phyloP scores from a whole-genome alignment of 2,113 vertebrate genomes.

The Casuarius casuarius region DNA sequence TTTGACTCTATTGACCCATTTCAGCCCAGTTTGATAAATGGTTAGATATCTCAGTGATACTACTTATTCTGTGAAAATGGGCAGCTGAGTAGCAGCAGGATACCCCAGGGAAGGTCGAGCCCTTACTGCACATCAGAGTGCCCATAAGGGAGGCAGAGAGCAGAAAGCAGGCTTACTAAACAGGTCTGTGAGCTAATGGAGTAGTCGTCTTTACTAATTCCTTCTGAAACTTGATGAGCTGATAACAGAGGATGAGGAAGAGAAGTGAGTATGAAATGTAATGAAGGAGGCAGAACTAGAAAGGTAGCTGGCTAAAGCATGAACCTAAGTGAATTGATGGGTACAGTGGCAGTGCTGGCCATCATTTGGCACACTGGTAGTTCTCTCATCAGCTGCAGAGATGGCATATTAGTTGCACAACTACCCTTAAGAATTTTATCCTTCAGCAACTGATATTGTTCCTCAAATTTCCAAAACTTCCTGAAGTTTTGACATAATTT shows the following conservation, averaged over 20 bases:
- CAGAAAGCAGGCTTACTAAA: background rate
- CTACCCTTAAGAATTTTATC: background rate
- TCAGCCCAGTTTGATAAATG: background rate
- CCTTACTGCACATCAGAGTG: background rate
- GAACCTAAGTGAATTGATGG: background rate
- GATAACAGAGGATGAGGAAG: background rate
- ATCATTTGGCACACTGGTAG: background rate
- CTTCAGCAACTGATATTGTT: background rate
- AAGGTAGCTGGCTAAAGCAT: background rate
- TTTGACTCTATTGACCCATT: background rate
- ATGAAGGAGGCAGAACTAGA: background rate
- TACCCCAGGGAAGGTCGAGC: background rate
- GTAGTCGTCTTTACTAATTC: background rate
- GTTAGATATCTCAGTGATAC: background rate
- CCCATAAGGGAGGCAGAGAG: background rate
- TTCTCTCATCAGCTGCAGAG: background rate
- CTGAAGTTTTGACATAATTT: background rate
- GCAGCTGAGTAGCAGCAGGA: background rate
- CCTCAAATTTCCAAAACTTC: background rate
- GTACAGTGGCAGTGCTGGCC: background rate
- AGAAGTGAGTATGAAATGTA: background rate
- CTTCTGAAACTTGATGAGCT: background rate
- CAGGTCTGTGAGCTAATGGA: background rate
- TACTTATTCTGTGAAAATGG: background rate
- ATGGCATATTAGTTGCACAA: background rate